A percentile compares a stretch with the other conserved stretches of the same genome.
Evolutionary conservation across 92 coral and sea anemone genomes (phyloP).

Genomic region (Blastomussa wellsi): DNA sequence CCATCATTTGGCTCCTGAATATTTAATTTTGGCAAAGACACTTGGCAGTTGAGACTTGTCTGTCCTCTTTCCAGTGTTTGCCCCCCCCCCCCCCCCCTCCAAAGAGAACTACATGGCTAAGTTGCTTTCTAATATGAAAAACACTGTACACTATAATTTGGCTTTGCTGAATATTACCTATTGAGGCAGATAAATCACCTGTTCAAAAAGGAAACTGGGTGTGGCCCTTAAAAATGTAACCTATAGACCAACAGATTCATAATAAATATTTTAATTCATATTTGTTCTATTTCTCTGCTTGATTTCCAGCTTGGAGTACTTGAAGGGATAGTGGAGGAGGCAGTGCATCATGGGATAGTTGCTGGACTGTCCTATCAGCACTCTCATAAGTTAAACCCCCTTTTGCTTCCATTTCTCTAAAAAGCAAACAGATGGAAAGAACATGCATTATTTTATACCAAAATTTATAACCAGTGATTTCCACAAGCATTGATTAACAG

Average conservation of each 20-base stretch:
- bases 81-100: too few species aligned
- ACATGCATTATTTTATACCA: too few species aligned
- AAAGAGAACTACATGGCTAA: too few species aligned
- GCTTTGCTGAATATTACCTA: too few species aligned
- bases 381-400: constrained; percentile 92
- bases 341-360: constrained; percentile 80
- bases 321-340: constrained; percentile 90
- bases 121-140: too few species aligned
- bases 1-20: too few species aligned
- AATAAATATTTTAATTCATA: background rate
- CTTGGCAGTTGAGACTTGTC: too few species aligned
- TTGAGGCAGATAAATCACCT: too few species aligned
- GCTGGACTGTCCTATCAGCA: constrained; percentile 82
- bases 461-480: too few species aligned
- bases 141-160: too few species aligned
- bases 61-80: too few species aligned
- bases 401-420: constrained; percentile 81
- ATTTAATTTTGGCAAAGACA: background rate
- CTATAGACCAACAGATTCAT: background rate
- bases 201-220: background rate
- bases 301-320: constrained; percentile 35
- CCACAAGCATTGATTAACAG: too few species aligned
- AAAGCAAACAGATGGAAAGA: background rate
- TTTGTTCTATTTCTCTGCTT: constrained; percentile 7
- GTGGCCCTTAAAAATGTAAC: background rate